Percentiles rank a stretch among this genome's conserved stretches.
phyloP scores from a whole-genome alignment of 2,113 vertebrate species.

The Python bivittatus region DNA sequence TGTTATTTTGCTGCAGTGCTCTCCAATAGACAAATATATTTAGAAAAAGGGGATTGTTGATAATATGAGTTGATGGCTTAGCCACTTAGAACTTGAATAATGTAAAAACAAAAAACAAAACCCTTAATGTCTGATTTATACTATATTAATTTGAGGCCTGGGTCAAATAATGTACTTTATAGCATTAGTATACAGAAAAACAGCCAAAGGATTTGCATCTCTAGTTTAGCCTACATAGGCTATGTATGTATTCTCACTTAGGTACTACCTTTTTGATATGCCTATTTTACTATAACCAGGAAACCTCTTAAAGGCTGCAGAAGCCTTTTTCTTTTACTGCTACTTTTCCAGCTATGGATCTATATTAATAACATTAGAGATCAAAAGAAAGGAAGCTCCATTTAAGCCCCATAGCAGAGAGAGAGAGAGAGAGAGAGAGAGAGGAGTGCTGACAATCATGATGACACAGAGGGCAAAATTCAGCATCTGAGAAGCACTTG shows the following conservation, averaged over 20 bases:
- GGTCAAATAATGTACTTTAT: not conserved
- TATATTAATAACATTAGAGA: not conserved
- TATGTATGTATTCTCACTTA: constrained; percentile 33
- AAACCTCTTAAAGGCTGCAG: not conserved
- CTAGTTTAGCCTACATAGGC: not conserved
- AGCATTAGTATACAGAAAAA: constrained; percentile 13
- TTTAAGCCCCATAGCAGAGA: not conserved
- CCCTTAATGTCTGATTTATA: not conserved
- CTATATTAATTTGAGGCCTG: not conserved
- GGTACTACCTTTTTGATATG: constrained; percentile 31
- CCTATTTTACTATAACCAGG: not conserved
- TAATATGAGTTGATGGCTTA: not conserved
- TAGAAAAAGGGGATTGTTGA: constrained; percentile 3
- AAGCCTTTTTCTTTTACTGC: not conserved
- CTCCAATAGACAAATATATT: not conserved
- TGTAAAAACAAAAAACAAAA: not conserved
- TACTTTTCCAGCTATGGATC: not conserved
- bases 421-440: not conserved
- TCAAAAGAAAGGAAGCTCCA: not conserved
- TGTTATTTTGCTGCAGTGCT: constrained; percentile 10
- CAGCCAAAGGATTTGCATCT: constrained; percentile 35
- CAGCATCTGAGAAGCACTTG: not conserved
- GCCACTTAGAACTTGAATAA: constrained; percentile 11
- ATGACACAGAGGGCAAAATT: not conserved
- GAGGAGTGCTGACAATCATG: constrained; percentile 4